A percentile compares a stretch with the other conserved stretches of the same genome.
Evolutionary conservation across 2,113 vertebrate species (phyloP).

Genomic region (Nyctereutes procyonoides): DNA sequence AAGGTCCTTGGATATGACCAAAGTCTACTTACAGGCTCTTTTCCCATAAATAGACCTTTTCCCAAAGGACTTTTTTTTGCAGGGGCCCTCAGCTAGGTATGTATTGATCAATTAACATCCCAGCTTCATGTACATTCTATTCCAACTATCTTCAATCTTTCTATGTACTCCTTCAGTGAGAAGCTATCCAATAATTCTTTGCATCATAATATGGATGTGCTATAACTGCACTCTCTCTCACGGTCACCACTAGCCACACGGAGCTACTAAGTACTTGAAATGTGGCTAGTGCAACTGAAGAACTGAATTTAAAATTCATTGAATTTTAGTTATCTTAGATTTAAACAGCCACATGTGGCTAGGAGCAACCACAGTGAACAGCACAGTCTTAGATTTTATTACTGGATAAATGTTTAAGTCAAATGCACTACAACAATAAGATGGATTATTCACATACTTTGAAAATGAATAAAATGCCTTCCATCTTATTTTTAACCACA

Average conservation of each 20-base stretch:
- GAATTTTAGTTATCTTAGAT: not conserved
- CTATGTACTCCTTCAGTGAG: fast-evolving
- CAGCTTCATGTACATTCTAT: fast-evolving
- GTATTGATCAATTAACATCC: fast-evolving
- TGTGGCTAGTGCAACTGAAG: too few relatives aligned
- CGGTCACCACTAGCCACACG: fast-evolving
- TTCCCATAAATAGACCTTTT: not conserved
- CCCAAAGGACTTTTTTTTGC: not conserved
- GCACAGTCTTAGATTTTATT: not conserved
- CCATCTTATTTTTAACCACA: not conserved
- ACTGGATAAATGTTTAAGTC: not conserved
- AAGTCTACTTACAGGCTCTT: not conserved
- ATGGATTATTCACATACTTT: not conserved
- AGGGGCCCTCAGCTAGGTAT: not conserved
- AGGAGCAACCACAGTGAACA: not conserved
- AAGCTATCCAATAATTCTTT: fast-evolving
- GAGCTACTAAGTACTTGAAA: fast-evolving
- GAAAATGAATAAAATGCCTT: not conserved
- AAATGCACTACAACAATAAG: not conserved
- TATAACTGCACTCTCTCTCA: fast-evolving
- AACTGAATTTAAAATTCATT: not conserved
- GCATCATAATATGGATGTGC: fast-evolving
- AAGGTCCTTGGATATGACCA: not conserved
- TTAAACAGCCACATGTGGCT: fast-evolving
- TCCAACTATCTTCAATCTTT: not conserved